Evolutionary conservation across 2,797 vertebrate genomes (phyloP), one percentile per base, ranked within the genome.

Genomic region (Cuniculus paca): DNA sequence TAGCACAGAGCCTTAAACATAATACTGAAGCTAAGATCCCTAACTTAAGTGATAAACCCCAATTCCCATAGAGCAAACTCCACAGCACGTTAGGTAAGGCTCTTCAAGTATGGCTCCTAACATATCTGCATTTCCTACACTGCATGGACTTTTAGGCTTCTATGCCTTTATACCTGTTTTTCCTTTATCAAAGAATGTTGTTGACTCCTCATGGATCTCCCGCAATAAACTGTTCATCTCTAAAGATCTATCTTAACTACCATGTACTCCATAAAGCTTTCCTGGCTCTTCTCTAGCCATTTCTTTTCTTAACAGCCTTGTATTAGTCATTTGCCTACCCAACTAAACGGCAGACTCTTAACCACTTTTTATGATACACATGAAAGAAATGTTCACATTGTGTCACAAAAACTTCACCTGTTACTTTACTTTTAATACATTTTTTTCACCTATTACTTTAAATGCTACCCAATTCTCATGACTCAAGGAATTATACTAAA

Each of bases 1-100:
- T 50, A 91, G 54, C 3, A 60, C 60, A 91, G n/a, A 91, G 45
- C 28, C 56, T 83, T 77, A 52, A 54, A 86, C 14, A 60, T 54
- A 78, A 94, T 65, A 88, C 36, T 85, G 22, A 90, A 95, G 77
- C 78, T 88, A 90, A 61, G n/a, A 63, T 24, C n/a, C 17, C 36
- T 61, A 85, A 95, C 16, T 95, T 92, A 95, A 92, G 78, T 86
- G 70, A 91, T 70, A 87, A 96, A 94, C 90, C 60, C 78, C 65
- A 91, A 61, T 24, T 45, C 4, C 39, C 68, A 79, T 24, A 79
- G 31, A 70, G 36, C 74, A 96, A 95, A 95, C 45, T 91, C 79
- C 65, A 45, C 2, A 78, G 85, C 82, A 58, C 72, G 22, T 80
- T 60, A 89, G 31, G 39, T 36, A 89, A 89, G 31, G 34, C 7